phyloP scores from a whole-genome alignment of 92 coral and sea anemone species.

The Hydrozoanthus gracilis region DNA sequence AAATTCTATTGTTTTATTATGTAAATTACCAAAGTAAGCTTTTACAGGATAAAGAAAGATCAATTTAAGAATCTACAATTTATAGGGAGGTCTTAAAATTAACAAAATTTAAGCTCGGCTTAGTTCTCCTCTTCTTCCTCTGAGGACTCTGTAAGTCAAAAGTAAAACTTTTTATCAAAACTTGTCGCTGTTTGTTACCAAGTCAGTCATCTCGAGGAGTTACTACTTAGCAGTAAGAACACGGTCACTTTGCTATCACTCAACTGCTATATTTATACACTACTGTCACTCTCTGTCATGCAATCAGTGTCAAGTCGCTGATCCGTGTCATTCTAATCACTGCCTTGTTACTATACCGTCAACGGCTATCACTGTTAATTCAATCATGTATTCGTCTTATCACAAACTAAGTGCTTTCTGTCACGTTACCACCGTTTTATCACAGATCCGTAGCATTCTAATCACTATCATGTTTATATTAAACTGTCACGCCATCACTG shows the following conservation, averaged over 20 bases:
- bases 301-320: neutral
- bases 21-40: neutral
- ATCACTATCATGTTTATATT: no score
- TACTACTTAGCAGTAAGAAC: no score
- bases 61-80: neutral
- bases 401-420: neutral
- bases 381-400: neutral
- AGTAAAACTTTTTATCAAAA: neutral
- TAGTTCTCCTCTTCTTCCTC: conserved; percentile 29
- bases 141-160: conserved; percentile 32
- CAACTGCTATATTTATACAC: no score
- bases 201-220: no score
- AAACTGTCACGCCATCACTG: neutral
- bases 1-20: no score
- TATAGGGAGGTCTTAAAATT: neutral
- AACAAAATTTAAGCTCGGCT: neutral
- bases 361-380: neutral
- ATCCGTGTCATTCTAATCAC: neutral
- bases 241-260: no score
- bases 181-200: neutral
- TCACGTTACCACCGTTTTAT: neutral
- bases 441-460: neutral
- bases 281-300: neutral
- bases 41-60: conserved; percentile 14
- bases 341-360: neutral